Evolutionary conservation across 2,113 vertebrate genomes (phyloP).

Genomic region (Heptranchias perlo): DNA sequence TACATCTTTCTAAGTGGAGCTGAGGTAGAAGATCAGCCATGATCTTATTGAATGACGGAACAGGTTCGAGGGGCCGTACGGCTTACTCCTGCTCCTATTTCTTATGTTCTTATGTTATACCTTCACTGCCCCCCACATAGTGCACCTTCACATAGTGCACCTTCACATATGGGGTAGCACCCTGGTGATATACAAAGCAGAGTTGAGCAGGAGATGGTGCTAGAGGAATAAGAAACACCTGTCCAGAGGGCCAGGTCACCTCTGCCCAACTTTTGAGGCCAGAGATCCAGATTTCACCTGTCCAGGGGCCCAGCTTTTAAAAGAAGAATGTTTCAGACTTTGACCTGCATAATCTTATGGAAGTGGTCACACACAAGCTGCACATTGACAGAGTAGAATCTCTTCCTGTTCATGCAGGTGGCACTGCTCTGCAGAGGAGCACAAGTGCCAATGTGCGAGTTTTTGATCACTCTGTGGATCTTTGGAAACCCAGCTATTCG

Average conservation of each 20-base stretch:
- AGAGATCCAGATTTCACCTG: not conserved
- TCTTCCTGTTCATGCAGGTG: not conserved
- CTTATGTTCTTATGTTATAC: too few species aligned
- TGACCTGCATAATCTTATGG: not conserved
- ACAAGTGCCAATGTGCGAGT: too few species aligned
- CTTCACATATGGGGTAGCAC: not conserved
- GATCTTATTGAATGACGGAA: too few species aligned
- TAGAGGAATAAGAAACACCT: not conserved
- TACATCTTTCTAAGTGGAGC: not conserved
- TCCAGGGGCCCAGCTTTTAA: not conserved
- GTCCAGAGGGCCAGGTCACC: not conserved
- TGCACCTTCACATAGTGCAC: not conserved
- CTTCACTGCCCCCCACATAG: not conserved
- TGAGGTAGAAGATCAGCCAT: too few species aligned
- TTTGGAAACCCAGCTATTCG: not conserved
- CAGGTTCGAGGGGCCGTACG: too few species aligned
- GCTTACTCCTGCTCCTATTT: too few species aligned
- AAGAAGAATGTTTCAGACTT: not conserved
- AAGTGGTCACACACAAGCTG: not conserved
- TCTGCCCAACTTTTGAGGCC: not conserved
- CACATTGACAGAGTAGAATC: too few species aligned
- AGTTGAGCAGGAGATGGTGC: not conserved
- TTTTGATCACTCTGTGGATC: not conserved
- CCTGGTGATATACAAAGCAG: too few species aligned
- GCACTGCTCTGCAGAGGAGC: too few species aligned